Evolutionary conservation across 2,888 invertebrate species (phyloP), one percentile per base, ranked within the genome.

Genomic region (Drosophila subquinaria): DNA sequence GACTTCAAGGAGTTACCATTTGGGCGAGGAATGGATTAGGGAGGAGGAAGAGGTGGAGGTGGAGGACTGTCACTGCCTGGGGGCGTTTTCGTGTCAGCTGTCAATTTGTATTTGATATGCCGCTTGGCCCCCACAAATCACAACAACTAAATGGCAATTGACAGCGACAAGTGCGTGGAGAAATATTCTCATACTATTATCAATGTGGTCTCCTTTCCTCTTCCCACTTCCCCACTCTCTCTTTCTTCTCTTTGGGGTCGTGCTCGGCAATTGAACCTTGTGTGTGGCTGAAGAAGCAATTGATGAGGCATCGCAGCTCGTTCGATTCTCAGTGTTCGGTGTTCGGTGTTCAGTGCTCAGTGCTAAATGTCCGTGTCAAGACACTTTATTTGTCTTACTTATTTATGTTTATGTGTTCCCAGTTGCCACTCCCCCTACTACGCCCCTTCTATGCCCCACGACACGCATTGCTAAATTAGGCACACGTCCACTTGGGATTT

Each of bases 361-460:
- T 78, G 74, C 78, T 81, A 84, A 83, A 87, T 82, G 84, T 79
- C 62, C 82, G 72, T 84, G 84, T 85, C 88, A 77, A 69, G 82
- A 72, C 80, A 85, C 82, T 89, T 81, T 81, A 81, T 85, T 88
- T 85, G 88, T 85, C 82, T 89, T 82, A 77, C 69, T 85, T 85
- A 85, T 89, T 85, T 89, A 85, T 89, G 89, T 89, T 84, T 83
- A 72, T 78, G 69, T 63, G 48, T 60, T 61, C 51, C 53, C 51
- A 36, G 36, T 40, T 38, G 23, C 57, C 61, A 48, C 56, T n/a
- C 23, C 33, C 33, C n/a, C 38, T n/a, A 9, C 8, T 20, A 1
- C 11, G 20, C 20, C 4, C 11, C 20, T n/a, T 17, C 27, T 10
- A 5, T n/a, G 6, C 45, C 27, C 45, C 38, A 8, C 27, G 38